Evolutionary conservation across 1,140 invertebrate genomes (phyloP), one percentile per base, ranked within the genome.

Genomic region (Harlomillsia oculata): DNA sequence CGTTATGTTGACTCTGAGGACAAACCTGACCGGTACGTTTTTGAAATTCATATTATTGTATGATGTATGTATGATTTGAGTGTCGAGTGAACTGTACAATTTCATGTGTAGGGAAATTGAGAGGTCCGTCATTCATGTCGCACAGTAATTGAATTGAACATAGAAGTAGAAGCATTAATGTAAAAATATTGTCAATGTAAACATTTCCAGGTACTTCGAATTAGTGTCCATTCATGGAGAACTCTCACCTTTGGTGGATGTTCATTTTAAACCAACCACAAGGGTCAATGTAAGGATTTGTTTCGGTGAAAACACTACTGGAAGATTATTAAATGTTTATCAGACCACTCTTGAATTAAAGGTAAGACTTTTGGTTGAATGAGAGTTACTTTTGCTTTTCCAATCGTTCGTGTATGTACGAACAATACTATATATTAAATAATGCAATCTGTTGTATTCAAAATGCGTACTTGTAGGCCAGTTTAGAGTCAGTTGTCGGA

Each of bases 1-100:
- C 65, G 74, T 25, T 85, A 89, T 69, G 92, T 88, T 70, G 87
- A 91, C 83, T 84, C 90, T 68, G 84, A 87, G 30, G 84, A 88
- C 62, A 74, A 83, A 20, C 86, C 86, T 13, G 39, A 52, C 11
- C 39, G 59, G 59, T 61, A 30, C 34, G n/a, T 36, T 16, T 53
- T 5, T n/a, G n/a, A 8, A 43, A 14, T 11, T 45, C 23, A 26
- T 26, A 28, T 13, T 26, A 45, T 26, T 28, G 6, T 30, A 30
- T n/a, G 4, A 16, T n/a, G 25, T 1, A 28, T 45, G 9, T n/a
- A 30, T 46, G 25, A n/a, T 13, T 46, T 2, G 11, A 3, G 28
- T 16, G 30, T 20, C 21, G 16, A 16, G 21, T 46, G 13, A 20
- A 16, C 9, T 30, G 26, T 13, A 14, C 23, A 29, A 16, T 21